These are phyloP conservation scores for Lacerta viridis DNA, from an alignment of 2,797 vertebrate genomes.

Conservation along the genomic window DNA sequence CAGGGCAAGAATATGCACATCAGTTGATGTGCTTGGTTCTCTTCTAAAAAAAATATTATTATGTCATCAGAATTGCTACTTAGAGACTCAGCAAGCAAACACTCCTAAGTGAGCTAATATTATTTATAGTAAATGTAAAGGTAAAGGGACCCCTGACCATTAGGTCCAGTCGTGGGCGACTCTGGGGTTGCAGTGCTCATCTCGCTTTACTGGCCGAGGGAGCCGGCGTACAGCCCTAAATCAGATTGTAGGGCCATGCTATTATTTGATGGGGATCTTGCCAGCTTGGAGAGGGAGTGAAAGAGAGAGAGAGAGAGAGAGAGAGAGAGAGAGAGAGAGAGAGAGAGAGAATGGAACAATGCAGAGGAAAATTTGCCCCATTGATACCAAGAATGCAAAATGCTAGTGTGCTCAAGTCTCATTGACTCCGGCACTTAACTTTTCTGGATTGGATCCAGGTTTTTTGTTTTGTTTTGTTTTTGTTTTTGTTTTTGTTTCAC, in stretches of 20 bases:
- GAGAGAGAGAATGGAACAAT: too few species aligned
- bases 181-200: too few species aligned
- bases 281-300: too few species aligned
- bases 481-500: background rate
- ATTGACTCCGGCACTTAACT: background rate
- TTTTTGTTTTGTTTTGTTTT: too few species aligned
- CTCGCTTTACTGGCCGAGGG: too few species aligned
- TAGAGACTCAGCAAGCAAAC: constrained; percentile 12
- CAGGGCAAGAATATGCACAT: constrained; percentile 44
- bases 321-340: too few species aligned
- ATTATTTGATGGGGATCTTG: too few species aligned
- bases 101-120: constrained; percentile 31
- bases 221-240: too few species aligned
- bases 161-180: fast-evolving
- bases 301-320: too few species aligned
- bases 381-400: background rate
- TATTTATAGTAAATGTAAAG: background rate
- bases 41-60: constrained; percentile 48
- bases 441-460: constrained; percentile 10
- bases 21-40: constrained; percentile 23
- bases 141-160: too few species aligned
- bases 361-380: background rate
- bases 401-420: background rate
- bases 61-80: constrained; percentile 32
- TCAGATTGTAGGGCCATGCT: too few species aligned